These are phyloP conservation scores for Leptinotarsa juncta DNA, from an alignment of 2,888 invertebrate species.

Conservation along the genomic window DNA sequence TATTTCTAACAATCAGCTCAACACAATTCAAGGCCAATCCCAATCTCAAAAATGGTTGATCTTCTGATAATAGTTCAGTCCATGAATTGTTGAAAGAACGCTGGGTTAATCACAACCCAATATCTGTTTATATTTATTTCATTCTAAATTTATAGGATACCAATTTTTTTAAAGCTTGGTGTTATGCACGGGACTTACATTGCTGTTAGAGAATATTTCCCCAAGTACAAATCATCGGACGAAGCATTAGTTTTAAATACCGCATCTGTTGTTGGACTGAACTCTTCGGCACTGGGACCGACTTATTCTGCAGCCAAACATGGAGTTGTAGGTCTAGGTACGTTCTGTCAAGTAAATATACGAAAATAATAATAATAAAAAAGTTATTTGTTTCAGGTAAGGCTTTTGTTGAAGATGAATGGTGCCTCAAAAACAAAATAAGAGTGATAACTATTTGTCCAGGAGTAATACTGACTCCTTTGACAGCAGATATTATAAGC, in stretches of 20 bases:
- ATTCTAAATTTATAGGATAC: no score
- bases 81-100: no score
- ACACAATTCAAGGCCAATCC: no score
- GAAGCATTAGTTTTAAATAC: constrained; percentile 53
- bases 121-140: no score
- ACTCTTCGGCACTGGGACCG: constrained; percentile 33
- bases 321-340: constrained; percentile 42
- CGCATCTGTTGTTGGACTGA: constrained; percentile 48
- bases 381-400: constrained; percentile 37
- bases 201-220: constrained; percentile 49
- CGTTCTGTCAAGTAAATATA: neutral
- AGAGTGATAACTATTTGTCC: constrained; percentile 49
- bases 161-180: constrained; percentile 30
- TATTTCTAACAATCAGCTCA: no score
- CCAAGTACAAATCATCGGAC: constrained; percentile 45
- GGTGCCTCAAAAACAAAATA: constrained; percentile 40
- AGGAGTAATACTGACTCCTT: constrained; percentile 37
- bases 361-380: neutral
- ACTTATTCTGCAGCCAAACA: constrained; percentile 48
- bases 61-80: no score
- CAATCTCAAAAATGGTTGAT: no score
- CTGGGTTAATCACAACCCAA: no score
- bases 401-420: constrained; percentile 33
- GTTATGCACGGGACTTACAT: constrained; percentile 45
- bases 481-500: no score